Evolutionary conservation across 2,797 vertebrate species (phyloP).

Genomic region (Sarcoramphus papa): DNA sequence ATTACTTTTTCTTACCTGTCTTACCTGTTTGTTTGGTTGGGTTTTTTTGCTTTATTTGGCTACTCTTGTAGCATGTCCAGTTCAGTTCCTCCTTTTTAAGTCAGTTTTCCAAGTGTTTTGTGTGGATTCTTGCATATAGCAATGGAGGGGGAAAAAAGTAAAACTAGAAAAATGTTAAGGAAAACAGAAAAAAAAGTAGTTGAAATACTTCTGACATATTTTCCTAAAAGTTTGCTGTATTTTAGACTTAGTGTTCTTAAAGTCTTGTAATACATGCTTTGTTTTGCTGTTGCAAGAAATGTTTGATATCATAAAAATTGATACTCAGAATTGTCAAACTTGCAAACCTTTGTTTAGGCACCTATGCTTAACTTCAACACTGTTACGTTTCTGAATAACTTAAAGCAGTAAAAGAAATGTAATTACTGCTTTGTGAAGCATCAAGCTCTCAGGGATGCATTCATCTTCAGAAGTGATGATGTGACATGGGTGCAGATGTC

Average conservation of each 20-base stretch:
- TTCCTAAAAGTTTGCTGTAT: background rate
- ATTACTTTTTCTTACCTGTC: background rate
- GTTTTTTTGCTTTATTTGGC: background rate
- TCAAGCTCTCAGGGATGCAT: background rate
- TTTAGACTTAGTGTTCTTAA: background rate
- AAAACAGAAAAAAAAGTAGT: background rate
- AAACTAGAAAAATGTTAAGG: background rate
- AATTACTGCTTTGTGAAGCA: background rate
- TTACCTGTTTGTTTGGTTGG: no score
- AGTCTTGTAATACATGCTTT: background rate
- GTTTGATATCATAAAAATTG: background rate
- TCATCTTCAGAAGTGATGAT: background rate
- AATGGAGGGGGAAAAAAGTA: fast-evolving
- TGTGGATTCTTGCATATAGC: background rate
- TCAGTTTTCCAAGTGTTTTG: background rate
- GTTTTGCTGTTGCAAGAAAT: background rate
- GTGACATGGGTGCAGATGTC: background rate
- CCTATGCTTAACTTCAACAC: background rate
- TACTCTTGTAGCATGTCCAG: background rate
- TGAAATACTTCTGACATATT: background rate
- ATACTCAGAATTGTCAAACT: background rate
- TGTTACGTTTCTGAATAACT: background rate
- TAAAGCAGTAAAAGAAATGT: background rate
- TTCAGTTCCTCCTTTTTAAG: background rate
- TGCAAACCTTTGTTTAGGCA: background rate